Conservation (phyloP, 2,797 vertebrate genomes). For the Manis pentadactyla region DNA sequence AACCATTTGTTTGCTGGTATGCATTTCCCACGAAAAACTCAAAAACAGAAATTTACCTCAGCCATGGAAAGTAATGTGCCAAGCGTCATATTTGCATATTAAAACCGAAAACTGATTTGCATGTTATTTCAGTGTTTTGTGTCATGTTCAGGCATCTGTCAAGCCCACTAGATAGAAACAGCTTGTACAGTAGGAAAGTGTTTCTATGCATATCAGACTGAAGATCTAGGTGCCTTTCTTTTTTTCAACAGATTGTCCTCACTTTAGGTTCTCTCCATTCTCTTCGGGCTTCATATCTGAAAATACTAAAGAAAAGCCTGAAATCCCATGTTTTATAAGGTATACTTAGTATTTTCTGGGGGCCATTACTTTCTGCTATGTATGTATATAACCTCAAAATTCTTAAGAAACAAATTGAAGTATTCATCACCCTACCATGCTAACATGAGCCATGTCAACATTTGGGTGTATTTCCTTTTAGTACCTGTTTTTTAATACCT, state of each 20-base stretch:
- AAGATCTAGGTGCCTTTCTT: slow-evolving; percentile 53
- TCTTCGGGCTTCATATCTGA: not conserved
- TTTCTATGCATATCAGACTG: slow-evolving; percentile 71
- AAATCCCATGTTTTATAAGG: not conserved
- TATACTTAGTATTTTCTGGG: not conserved
- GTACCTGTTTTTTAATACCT: not conserved
- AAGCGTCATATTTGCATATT: slow-evolving; percentile 86
- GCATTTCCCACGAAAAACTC: slow-evolving; percentile 86
- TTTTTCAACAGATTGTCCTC: not conserved
- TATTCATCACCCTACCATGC: not conserved
- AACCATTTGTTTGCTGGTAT: slow-evolving; percentile 87
- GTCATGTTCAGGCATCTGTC: slow-evolving; percentile 85
- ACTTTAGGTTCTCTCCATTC: not conserved
- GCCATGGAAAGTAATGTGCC: slow-evolving; percentile 88
- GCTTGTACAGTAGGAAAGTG: slow-evolving; percentile 83
- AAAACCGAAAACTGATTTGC: slow-evolving; percentile 88
- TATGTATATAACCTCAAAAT: slow-evolving; percentile 13
- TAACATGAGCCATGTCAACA: not conserved
- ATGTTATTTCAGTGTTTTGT: slow-evolving; percentile 86
- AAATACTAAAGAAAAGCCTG: slow-evolving; percentile 15
- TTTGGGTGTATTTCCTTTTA: not conserved
- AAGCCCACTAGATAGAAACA: slow-evolving; percentile 86
- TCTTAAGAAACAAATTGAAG: not conserved
- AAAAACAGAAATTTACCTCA: slow-evolving; percentile 85
- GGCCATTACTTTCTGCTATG: not conserved